phyloP scores from a whole-genome alignment of 2,797 vertebrate species.

The Sebastes vulpes region DNA sequence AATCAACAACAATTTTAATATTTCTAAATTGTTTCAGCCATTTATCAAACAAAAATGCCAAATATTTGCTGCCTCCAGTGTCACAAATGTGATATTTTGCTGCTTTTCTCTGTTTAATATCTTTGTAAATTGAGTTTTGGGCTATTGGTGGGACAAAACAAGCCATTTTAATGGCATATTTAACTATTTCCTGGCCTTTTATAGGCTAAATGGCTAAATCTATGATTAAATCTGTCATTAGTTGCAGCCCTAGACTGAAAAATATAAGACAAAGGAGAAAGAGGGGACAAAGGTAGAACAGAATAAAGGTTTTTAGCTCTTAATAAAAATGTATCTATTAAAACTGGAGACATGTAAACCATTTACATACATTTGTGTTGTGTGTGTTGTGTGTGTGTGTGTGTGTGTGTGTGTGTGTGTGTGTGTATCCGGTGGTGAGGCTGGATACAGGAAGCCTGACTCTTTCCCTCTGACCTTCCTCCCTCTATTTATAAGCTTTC shows the following conservation, averaged over 20 bases:
- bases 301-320: neutral
- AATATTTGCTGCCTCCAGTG: neutral
- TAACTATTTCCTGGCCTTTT: neutral
- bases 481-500: constrained; percentile 70
- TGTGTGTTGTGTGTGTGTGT: neutral
- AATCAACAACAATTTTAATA: neutral
- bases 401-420: constrained; percentile 25
- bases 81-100: neutral
- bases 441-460: constrained; percentile 76
- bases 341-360: neutral
- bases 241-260: neutral
- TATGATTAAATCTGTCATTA: neutral
- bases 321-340: neutral
- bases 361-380: neutral
- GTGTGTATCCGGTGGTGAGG: constrained; percentile 56
- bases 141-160: neutral
- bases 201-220: neutral
- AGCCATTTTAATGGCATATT: neutral
- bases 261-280: neutral
- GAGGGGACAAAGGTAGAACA: neutral
- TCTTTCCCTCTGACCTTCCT: constrained; percentile 78
- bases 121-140: neutral
- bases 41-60: too few relatives aligned
- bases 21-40: too few relatives aligned
- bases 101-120: neutral